phyloP scores from a whole-genome alignment of 2,113 vertebrate genomes.

The Microtus pennsylvanicus region DNA sequence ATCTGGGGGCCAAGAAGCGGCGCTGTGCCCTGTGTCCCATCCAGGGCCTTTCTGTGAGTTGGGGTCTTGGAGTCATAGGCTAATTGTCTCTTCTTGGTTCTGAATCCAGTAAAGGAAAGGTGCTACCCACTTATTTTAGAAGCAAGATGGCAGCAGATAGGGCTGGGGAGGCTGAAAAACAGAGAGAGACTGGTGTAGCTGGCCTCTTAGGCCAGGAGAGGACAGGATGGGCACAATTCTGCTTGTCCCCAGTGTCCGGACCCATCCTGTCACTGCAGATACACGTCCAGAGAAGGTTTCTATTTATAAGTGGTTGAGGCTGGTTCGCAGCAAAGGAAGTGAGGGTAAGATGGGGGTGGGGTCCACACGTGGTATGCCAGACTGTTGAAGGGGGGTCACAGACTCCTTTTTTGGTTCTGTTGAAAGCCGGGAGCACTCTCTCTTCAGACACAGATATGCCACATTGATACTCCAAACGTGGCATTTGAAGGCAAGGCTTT shows the following conservation, averaged over 20 bases:
- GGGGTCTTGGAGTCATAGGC: not conserved
- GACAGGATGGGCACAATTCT: constrained; percentile 10
- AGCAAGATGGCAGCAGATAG: not conserved
- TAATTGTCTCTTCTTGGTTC: not conserved
- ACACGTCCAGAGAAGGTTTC: constrained; percentile 85
- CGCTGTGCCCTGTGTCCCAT: not conserved
- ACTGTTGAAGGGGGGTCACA: not conserved
- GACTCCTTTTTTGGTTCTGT: not conserved
- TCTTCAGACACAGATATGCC: not conserved
- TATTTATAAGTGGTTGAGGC: constrained; percentile 84
- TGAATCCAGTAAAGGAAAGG: not conserved
- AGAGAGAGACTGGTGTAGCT: not conserved
- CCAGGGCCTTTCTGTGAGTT: not conserved
- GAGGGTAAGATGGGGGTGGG: not conserved
- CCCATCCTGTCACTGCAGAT: constrained; percentile 81
- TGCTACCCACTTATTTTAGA: not conserved
- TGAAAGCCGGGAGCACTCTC: not conserved
- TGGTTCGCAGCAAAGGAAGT: constrained; percentile 5
- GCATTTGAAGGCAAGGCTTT: not conserved
- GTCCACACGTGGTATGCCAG: not conserved
- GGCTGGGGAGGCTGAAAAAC: not conserved
- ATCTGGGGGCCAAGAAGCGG: not conserved
- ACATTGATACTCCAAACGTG: not conserved
- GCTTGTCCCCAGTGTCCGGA: constrained; percentile 16
- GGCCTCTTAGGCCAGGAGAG: not conserved